Conservation (phyloP, 2,113 vertebrate species). For the Oophaga pumilio region DNA sequence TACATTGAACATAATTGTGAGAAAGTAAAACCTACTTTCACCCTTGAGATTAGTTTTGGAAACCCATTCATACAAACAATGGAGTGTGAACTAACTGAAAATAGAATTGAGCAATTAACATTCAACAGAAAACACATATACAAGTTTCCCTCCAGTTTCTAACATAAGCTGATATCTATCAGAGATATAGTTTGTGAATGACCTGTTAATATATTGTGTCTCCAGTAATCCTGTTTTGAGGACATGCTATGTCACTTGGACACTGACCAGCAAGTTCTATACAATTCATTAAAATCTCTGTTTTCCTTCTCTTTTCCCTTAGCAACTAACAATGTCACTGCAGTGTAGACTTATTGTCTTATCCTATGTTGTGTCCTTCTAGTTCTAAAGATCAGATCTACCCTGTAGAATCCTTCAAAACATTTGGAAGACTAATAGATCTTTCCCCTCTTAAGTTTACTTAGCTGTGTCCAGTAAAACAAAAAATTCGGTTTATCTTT, state of each 20-base stretch:
- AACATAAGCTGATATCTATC: neutral
- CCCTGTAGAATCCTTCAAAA: constrained; percentile 27
- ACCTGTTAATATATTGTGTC: neutral
- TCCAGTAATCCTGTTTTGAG: neutral
- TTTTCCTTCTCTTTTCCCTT: neutral
- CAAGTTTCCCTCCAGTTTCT: neutral
- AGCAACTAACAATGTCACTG: constrained; percentile 17
- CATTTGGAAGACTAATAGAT: constrained; percentile 34
- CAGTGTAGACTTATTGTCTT: neutral
- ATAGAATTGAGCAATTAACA: neutral
- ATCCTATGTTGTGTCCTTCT: neutral
- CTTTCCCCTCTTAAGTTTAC: constrained; percentile 48
- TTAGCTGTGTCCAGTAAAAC: constrained; percentile 50
- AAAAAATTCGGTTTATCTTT: constrained; percentile 50
- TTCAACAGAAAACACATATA: neutral
- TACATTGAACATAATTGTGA: neutral
- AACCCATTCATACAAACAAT: constrained; percentile 21
- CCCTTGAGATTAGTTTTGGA: neutral
- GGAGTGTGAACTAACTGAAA: neutral
- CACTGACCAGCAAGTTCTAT: neutral
- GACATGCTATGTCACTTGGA: neutral
- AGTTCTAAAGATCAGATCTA: neutral
- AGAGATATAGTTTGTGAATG: neutral
- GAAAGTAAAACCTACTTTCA: neutral
- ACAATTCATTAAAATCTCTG: neutral